phyloP scores from a whole-genome alignment of 2,113 vertebrate genomes.

The Campylorhamphus procurvoides region DNA sequence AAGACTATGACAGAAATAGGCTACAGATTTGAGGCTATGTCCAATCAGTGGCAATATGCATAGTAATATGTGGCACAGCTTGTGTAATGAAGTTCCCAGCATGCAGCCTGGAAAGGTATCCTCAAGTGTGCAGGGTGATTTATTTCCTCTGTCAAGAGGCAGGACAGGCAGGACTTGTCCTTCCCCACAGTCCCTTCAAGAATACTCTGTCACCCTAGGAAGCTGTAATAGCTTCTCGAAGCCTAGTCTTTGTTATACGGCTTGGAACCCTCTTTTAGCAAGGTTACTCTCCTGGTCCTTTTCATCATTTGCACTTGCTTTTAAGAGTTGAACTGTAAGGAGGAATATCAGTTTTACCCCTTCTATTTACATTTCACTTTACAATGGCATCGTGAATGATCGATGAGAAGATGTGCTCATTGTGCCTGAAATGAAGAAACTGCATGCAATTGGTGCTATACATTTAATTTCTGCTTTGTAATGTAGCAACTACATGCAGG shows the following conservation, averaged over 20 bases:
- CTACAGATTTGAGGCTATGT: constrained; percentile 79
- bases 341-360: background rate
- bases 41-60: constrained; percentile 95
- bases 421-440: background rate
- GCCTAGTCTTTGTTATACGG: background rate
- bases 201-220: constrained; percentile 77
- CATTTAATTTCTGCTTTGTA: constrained; percentile 2
- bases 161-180: constrained; percentile 96
- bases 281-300: constrained; percentile 26
- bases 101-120: constrained; percentile 94
- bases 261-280: constrained; percentile 59
- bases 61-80: constrained; percentile 96
- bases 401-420: background rate
- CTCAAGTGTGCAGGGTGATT: constrained; percentile 97
- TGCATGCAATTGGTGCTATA: background rate
- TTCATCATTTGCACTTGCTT: constrained; percentile 25
- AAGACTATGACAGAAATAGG: constrained; percentile 93
- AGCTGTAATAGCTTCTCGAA: constrained; percentile 62
- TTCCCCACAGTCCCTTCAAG: constrained; percentile 87
- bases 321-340: constrained; percentile 2
- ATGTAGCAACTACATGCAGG: background rate
- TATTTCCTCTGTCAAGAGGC: constrained; percentile 98
- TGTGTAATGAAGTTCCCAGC: constrained; percentile 99
- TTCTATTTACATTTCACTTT: background rate
- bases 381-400: background rate